phyloP scores from a whole-genome alignment of 2,113 vertebrate genomes.

The Microtus pennsylvanicus region DNA sequence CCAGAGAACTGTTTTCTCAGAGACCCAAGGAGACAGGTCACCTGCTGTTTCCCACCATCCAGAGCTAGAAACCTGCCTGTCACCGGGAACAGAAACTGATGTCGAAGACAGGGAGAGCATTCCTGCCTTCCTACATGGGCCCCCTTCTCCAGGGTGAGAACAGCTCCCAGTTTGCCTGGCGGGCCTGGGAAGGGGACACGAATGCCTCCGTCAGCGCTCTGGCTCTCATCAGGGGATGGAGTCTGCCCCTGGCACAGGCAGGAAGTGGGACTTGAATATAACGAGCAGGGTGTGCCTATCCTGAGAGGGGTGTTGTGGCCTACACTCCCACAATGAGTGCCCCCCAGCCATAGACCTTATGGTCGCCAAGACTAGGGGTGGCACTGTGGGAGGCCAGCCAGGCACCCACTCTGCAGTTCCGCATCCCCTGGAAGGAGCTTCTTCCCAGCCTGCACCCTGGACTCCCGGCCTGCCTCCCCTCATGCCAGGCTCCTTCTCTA shows the following conservation, averaged over 20 bases:
- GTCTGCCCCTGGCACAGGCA: not conserved
- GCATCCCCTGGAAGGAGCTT: not conserved
- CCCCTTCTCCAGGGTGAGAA: not conserved
- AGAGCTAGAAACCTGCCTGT: not conserved
- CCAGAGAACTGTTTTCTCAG: not conserved
- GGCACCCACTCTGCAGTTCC: accelerated
- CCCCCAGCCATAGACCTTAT: too few species aligned
- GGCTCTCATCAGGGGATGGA: not conserved
- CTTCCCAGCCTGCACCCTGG: not conserved
- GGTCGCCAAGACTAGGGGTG: not conserved
- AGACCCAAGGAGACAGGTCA: not conserved
- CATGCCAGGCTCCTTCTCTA: not conserved
- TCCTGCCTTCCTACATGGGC: not conserved
- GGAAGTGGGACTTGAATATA: not conserved
- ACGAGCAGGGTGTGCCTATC: not conserved
- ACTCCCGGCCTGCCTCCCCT: not conserved
- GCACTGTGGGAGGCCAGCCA: not conserved
- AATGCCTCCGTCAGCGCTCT: not conserved
- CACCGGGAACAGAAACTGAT: not conserved
- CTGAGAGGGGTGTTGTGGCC: accelerated
- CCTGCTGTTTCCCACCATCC: not conserved
- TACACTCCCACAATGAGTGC: too few species aligned
- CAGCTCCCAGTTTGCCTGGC: not conserved
- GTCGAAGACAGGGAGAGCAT: not conserved
- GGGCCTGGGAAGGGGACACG: not conserved